Evolutionary conservation across 2,113 vertebrate species (phyloP).

Genomic region (Prinia subflava): DNA sequence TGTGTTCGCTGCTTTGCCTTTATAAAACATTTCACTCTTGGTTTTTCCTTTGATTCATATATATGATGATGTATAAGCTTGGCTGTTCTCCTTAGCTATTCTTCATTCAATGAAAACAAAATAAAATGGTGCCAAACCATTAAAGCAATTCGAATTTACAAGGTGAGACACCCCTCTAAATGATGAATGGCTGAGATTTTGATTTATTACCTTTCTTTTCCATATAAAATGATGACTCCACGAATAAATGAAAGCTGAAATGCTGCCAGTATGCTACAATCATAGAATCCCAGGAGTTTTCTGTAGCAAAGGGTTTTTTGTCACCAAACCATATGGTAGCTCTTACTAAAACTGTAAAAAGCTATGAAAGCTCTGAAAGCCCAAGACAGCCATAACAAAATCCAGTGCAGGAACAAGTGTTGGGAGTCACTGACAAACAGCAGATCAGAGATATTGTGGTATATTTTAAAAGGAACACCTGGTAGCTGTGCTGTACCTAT

Average conservation of each 20-base stretch:
- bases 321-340: background rate
- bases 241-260: background rate
- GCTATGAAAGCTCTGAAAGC: background rate
- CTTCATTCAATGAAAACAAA: background rate
- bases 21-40: background rate
- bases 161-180: background rate
- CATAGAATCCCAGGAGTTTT: background rate
- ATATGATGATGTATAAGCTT: background rate
- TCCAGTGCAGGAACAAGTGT: background rate
- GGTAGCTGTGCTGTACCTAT: background rate
- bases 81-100: background rate
- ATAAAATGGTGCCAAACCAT: constrained; percentile 13
- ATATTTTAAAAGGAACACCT: background rate
- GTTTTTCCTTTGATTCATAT: background rate
- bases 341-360: background rate
- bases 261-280: background rate
- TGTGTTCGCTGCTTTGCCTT: background rate
- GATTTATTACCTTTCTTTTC: constrained; percentile 12
- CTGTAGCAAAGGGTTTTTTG: background rate
- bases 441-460: background rate
- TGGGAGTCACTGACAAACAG: background rate
- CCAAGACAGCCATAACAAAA: background rate
- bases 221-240: background rate
- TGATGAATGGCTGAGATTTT: constrained; percentile 10
- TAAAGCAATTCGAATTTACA: constrained; percentile 15